phyloP scores from a whole-genome alignment of 1,140 invertebrate species.

The Drosophila sulfurigaster region DNA sequence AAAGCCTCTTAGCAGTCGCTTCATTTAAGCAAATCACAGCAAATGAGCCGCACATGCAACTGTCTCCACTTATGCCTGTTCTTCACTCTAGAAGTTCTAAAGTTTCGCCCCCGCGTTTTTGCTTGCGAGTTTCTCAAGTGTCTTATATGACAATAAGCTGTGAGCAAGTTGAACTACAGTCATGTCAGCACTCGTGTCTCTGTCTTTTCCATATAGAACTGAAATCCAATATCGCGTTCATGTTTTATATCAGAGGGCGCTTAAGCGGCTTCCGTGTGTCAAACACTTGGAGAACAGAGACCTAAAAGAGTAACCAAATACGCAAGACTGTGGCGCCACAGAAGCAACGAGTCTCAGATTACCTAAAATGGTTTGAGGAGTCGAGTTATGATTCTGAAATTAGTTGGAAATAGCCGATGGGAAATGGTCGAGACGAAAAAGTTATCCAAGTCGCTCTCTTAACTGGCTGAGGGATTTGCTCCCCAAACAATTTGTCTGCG shows the following conservation, averaged over 20 bases:
- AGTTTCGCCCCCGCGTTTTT: constrained; percentile 16
- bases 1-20: constrained; percentile 63
- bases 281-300: constrained; percentile 45
- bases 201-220: background rate
- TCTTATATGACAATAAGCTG: constrained; percentile 63
- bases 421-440: constrained; percentile 26
- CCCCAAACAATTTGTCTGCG: constrained; percentile 72
- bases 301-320: constrained; percentile 57
- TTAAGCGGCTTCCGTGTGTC: constrained; percentile 74
- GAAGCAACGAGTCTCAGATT: constrained; percentile 26
- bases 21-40: constrained; percentile 57
- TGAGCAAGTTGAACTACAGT: constrained; percentile 21
- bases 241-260: constrained; percentile 32
- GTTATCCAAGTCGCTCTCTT: constrained; percentile 32
- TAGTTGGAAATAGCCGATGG: constrained; percentile 40
- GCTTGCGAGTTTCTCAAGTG: constrained; percentile 70
- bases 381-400: constrained; percentile 53
- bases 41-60: constrained; percentile 68
- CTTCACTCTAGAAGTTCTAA: background rate
- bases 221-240: constrained; percentile 32
- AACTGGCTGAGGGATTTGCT: constrained; percentile 68
- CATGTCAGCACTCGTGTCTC: constrained; percentile 10
- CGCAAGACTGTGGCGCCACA: constrained; percentile 19
- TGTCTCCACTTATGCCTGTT: constrained; percentile 3
- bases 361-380: constrained; percentile 40